phyloP scores from a whole-genome alignment of 1,140 invertebrate species.

The Drosophila asahinai region DNA sequence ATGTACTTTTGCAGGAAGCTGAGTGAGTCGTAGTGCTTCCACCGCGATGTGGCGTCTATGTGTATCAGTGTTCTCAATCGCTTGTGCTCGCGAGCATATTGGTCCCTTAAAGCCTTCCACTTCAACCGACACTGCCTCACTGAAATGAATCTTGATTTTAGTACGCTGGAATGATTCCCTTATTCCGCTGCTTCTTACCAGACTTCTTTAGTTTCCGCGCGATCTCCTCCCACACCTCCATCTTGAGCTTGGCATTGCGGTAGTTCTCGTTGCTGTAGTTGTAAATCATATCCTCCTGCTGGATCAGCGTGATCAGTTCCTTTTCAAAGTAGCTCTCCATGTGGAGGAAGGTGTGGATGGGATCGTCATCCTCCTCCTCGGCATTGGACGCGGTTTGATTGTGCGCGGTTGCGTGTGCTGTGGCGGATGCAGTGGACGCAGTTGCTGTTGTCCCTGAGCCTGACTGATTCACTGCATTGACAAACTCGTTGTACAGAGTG shows the following conservation, averaged over 20 bases:
- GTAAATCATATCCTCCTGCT: slow-evolving; percentile 78
- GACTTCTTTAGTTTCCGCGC: slow-evolving; percentile 78
- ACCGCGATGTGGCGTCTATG: slow-evolving; percentile 68
- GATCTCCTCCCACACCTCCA: slow-evolving; percentile 80
- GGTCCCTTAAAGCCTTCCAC: slow-evolving; percentile 81
- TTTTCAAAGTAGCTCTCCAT: slow-evolving; percentile 84
- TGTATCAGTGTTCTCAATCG: slow-evolving; percentile 67
- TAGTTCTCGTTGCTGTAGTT: slow-evolving; percentile 80
- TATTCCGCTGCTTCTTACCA: slow-evolving; percentile 33
- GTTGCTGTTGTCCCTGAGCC: slow-evolving; percentile 16
- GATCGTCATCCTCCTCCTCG: slow-evolving; percentile 82
- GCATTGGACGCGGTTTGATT: slow-evolving; percentile 28
- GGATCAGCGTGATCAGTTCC: slow-evolving; percentile 74
- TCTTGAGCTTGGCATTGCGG: slow-evolving; percentile 77
- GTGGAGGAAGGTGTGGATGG: slow-evolving; percentile 79
- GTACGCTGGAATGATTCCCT: neutral
- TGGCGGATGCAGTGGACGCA: slow-evolving; percentile 21
- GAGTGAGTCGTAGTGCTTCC: slow-evolving; percentile 82
- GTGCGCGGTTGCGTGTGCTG: slow-evolving; percentile 30
- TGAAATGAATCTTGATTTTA: slow-evolving; percentile 4
- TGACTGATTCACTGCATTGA: slow-evolving; percentile 51
- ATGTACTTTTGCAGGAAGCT: slow-evolving; percentile 79
- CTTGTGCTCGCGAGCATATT: slow-evolving; percentile 83
- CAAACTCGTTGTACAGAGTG: slow-evolving; percentile 70
- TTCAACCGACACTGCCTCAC: slow-evolving; percentile 80